Conservation (phyloP, 1,140 invertebrate genomes). For the Periplaneta americana region DNA sequence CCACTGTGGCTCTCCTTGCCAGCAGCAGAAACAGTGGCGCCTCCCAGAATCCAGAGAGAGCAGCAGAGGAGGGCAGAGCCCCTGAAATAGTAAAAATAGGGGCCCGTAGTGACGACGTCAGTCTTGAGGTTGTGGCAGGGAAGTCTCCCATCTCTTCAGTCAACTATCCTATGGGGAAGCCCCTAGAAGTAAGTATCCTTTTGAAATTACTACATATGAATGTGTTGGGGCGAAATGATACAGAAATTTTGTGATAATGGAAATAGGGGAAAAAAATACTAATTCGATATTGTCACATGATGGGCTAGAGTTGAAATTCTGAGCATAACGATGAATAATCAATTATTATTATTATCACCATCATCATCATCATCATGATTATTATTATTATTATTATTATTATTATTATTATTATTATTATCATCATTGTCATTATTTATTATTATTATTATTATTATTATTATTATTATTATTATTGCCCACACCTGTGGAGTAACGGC, state of each 20-base stretch:
- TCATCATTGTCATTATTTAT: no score
- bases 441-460: no score
- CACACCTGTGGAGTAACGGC: no score
- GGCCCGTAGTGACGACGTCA: constrained; percentile 28
- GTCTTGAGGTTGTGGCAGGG: constrained; percentile 21
- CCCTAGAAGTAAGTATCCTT: constrained; percentile 58
- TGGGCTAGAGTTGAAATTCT: no score
- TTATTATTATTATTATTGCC: no score
- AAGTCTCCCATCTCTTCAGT: constrained; percentile 25
- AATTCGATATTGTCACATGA: not conserved
- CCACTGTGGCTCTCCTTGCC: not conserved
- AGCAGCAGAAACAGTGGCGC: not conserved
- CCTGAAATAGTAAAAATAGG: constrained; percentile 23
- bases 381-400: no score
- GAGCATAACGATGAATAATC: no score
- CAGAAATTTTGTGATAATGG: not conserved
- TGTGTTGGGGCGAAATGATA: not conserved
- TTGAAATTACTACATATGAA: not conserved
- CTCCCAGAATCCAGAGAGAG: constrained; percentile 26
- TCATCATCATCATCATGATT: no score
- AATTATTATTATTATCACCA: no score
- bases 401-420: no score
- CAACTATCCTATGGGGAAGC: constrained; percentile 74
- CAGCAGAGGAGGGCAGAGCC: constrained; percentile 48
- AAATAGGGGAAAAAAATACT: not conserved